These are phyloP conservation scores for Condylura cristata DNA, from an alignment of 2,113 vertebrate genomes.

Conservation along the genomic window DNA sequence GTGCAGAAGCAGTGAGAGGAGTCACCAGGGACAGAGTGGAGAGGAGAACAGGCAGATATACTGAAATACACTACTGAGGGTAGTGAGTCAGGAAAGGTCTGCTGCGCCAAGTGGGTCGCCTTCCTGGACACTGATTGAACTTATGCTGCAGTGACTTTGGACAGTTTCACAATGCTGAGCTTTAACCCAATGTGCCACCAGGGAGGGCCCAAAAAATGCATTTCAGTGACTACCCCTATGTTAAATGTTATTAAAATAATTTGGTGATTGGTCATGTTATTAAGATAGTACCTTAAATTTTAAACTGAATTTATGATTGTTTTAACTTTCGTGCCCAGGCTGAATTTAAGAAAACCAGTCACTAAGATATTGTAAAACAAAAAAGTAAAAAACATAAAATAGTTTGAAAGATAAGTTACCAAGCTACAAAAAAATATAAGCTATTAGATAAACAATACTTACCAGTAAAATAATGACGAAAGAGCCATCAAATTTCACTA, in stretches of 20 bases:
- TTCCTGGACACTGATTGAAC: no score
- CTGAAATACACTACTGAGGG: no score
- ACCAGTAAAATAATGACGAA: slow-evolving; percentile 27
- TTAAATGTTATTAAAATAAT: slow-evolving; percentile 40
- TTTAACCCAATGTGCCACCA: no score
- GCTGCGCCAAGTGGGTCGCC: no score
- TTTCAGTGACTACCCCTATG: neutral
- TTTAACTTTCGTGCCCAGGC: neutral
- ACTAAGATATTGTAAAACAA: neutral
- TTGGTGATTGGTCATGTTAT: neutral
- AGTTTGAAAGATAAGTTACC: neutral
- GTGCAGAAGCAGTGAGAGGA: no score
- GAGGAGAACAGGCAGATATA: no score
- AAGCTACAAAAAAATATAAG: neutral
- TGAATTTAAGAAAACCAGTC: slow-evolving; percentile 6
- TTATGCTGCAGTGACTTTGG: no score
- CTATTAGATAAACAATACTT: neutral
- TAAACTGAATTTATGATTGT: slow-evolving; percentile 6
- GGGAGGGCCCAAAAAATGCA: no score
- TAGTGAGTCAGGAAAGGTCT: no score
- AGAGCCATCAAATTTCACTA: neutral
- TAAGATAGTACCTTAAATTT: slow-evolving; percentile 25
- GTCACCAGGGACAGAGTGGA: no score
- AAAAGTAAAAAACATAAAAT: neutral
- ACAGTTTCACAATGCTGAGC: no score